Percentiles rank a stretch among this genome's conserved stretches.
phyloP scores from a whole-genome alignment of 2,113 vertebrate genomes.

The Microtus ochrogaster region DNA sequence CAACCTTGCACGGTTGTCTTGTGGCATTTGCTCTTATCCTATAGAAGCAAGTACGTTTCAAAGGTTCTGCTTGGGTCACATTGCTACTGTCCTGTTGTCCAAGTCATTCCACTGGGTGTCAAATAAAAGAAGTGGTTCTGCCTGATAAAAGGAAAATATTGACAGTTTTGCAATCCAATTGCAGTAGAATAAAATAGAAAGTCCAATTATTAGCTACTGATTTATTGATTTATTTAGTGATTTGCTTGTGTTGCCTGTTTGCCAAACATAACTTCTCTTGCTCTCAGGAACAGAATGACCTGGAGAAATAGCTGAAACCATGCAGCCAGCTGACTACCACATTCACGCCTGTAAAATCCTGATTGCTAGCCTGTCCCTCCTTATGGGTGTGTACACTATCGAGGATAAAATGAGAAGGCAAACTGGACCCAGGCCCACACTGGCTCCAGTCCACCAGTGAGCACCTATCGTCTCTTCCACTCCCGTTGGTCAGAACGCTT shows the following conservation, averaged over 20 bases:
- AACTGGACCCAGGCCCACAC: background rate
- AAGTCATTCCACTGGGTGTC: background rate
- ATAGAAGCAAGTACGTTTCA: background rate
- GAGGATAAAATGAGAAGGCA: background rate
- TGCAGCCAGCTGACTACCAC: background rate
- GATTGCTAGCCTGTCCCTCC: too few relatives aligned
- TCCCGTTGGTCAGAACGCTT: background rate
- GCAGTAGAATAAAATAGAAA: background rate
- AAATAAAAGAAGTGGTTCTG: background rate
- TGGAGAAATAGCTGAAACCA: background rate
- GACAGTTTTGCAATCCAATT: background rate
- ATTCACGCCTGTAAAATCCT: background rate
- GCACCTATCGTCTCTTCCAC: background rate
- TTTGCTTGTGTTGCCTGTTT: background rate
- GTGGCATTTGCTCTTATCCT: background rate
- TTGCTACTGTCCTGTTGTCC: background rate
- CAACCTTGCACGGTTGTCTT: background rate
- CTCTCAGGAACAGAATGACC: background rate
- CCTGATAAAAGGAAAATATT: background rate
- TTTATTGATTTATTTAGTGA: background rate
- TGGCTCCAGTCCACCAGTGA: background rate
- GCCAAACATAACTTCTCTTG: background rate
- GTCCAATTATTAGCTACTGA: background rate
- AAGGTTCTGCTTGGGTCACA: background rate
- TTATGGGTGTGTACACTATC: too few relatives aligned